These are phyloP conservation scores for Tetrao urogallus DNA, from an alignment of 2,113 vertebrate species.

Conservation along the genomic window DNA sequence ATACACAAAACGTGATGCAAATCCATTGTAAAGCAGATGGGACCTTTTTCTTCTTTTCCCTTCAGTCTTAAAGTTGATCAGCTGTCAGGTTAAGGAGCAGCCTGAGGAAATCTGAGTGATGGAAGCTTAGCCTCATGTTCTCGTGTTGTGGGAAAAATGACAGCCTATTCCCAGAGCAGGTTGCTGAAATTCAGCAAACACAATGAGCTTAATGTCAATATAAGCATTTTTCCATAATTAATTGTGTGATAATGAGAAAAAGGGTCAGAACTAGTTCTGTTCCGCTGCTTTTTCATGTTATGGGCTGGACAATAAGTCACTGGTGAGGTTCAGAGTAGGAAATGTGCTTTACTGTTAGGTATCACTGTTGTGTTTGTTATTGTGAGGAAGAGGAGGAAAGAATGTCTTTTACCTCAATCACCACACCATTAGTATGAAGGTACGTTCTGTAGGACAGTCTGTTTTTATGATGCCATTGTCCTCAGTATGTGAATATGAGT, in stretches of 20 bases:
- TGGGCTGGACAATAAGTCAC: not conserved
- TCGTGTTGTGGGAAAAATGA: not conserved
- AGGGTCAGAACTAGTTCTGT: not conserved
- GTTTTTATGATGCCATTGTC: not conserved
- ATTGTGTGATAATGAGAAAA: not conserved
- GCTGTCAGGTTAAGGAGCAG: not conserved
- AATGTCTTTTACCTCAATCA: fast-evolving
- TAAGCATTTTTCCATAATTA: not conserved
- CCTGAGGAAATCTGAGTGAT: not conserved
- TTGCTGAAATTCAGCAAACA: not conserved
- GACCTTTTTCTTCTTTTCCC: not conserved
- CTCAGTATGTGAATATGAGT: not conserved
- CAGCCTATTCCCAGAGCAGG: not conserved
- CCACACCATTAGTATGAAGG: not conserved
- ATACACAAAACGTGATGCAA: not conserved
- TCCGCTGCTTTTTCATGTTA: fast-evolving
- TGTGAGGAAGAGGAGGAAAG: not conserved
- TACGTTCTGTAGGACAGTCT: not conserved
- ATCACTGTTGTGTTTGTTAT: not conserved
- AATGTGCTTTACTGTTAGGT: not conserved
- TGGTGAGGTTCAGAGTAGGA: not conserved
- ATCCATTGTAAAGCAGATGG: not conserved
- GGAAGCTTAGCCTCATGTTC: not conserved
- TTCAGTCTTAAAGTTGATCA: not conserved
- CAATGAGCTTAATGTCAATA: not conserved